Evolutionary conservation across 1,140 invertebrate species (phyloP).

Genomic region (Drosophila kikkawai): DNA sequence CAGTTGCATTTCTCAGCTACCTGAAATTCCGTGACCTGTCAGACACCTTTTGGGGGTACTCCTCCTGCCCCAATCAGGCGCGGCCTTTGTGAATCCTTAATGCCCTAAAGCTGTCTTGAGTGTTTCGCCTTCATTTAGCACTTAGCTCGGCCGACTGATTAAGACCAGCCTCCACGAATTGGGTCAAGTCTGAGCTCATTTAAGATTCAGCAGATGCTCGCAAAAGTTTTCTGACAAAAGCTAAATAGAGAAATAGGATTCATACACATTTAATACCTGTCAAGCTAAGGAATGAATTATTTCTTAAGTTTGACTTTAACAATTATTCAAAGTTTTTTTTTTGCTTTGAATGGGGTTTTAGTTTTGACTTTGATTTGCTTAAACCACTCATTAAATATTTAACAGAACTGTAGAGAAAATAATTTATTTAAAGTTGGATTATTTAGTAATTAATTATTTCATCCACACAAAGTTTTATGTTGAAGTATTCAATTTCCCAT

Average conservation of each 20-base stretch:
- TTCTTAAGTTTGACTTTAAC: slow-evolving; percentile 5
- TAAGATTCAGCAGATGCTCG: slow-evolving; percentile 12
- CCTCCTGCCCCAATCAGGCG: no score
- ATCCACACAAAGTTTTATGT: neutral
- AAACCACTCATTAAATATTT: neutral
- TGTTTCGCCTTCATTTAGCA: slow-evolving; percentile 20
- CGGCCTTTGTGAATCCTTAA: slow-evolving; percentile 28
- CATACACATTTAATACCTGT: slow-evolving; percentile 2
- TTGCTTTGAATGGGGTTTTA: neutral
- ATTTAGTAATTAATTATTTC: neutral
- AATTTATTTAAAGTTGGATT: neutral
- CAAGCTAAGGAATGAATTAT: slow-evolving; percentile 2
- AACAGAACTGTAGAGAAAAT: neutral
- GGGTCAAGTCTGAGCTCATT: slow-evolving; percentile 35
- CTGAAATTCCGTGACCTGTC: slow-evolving; percentile 28
- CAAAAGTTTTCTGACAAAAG: slow-evolving; percentile 9
- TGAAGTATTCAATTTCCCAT: neutral
- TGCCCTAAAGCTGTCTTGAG: slow-evolving; percentile 3
- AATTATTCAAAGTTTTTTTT: slow-evolving; percentile 24
- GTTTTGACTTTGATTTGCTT: neutral
- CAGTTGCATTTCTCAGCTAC: slow-evolving; percentile 28
- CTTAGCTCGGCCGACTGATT: slow-evolving; percentile 6
- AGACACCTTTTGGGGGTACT: slow-evolving; percentile 5
- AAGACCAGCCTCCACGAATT: slow-evolving; percentile 24
- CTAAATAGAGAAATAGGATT: slow-evolving; percentile 4